These are phyloP conservation scores for Macrosoma leucophasiata DNA, from an alignment of 2,888 invertebrate genomes.

Conservation along the genomic window DNA sequence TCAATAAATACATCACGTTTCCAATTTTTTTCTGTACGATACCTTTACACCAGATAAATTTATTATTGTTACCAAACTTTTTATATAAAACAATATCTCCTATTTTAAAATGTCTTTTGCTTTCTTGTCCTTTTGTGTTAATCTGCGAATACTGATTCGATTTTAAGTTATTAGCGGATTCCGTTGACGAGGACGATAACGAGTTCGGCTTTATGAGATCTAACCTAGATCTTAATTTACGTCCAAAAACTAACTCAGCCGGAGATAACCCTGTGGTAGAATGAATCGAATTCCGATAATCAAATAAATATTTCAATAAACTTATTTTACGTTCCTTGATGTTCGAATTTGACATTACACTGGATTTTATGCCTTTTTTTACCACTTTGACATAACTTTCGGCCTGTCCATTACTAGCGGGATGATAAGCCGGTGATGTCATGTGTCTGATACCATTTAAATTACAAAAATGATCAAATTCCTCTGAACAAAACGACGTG, in stretches of 20 bases:
- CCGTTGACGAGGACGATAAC: conserved; percentile 3
- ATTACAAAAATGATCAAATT: conserved; percentile 15
- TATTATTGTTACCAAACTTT: conserved; percentile 4
- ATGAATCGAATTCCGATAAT: conserved; percentile 10
- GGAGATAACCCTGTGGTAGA: conserved; percentile 9
- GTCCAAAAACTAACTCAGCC: conserved; percentile 7
- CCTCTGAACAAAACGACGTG: conserved; percentile 13
- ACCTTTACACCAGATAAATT: conserved; percentile 1
- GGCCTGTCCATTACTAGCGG: conserved; percentile 17
- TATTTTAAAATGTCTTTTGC: conserved; percentile 1
- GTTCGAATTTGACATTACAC: no score
- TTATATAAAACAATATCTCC: conserved; percentile 5
- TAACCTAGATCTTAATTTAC: conserved; percentile 3
- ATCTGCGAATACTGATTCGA: conserved; percentile 7
- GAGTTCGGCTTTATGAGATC: conserved; percentile 4
- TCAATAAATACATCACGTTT: conserved; percentile 1
- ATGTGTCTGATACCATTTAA: conserved; percentile 17
- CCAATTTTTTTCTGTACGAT: conserved; percentile 2
- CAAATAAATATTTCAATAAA: conserved; percentile 9
- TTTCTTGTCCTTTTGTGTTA: conserved; percentile 1
- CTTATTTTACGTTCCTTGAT: no score
- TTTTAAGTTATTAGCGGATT: not conserved
- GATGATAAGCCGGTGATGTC: conserved; percentile 13
- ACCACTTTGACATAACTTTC: conserved; percentile 24
- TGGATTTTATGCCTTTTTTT: conserved; percentile 24